phyloP scores from a whole-genome alignment of 2,888 invertebrate species.

The Nymphalis c-album region DNA sequence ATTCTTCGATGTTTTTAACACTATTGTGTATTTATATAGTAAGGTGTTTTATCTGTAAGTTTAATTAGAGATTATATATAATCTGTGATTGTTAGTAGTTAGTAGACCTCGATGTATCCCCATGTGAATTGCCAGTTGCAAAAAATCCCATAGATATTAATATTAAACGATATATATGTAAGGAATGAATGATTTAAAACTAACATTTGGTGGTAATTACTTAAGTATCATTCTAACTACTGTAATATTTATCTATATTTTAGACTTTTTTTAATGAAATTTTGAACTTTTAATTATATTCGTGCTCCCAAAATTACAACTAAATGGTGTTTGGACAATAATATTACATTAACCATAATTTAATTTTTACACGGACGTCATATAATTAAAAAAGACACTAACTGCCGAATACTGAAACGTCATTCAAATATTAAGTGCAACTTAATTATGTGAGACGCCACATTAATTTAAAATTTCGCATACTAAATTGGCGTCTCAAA shows the following conservation, averaged over 20 bases:
- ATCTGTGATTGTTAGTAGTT: constrained; percentile 21
- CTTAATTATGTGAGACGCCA: too few relatives aligned
- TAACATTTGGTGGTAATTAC: not conserved
- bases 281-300: not conserved
- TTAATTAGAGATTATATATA: constrained; percentile 7
- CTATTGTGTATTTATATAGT: constrained; percentile 29
- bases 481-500: too few relatives aligned
- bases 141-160: not conserved
- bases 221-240: not conserved
- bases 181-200: not conserved
- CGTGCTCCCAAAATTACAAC: not conserved
- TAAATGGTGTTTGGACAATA: not conserved
- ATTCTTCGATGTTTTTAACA: constrained; percentile 34
- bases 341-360: not conserved
- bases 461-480: too few relatives aligned
- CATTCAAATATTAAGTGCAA: too few relatives aligned
- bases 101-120: constrained; percentile 1
- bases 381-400: not conserved
- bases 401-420: too few relatives aligned
- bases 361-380: too few relatives aligned
- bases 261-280: not conserved
- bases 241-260: not conserved
- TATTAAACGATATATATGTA: not conserved
- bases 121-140: constrained; percentile 18
- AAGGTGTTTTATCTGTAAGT: constrained; percentile 2